Conservation (phyloP, 2,888 invertebrate species). For the Chrysotoxum bicinctum region DNA sequence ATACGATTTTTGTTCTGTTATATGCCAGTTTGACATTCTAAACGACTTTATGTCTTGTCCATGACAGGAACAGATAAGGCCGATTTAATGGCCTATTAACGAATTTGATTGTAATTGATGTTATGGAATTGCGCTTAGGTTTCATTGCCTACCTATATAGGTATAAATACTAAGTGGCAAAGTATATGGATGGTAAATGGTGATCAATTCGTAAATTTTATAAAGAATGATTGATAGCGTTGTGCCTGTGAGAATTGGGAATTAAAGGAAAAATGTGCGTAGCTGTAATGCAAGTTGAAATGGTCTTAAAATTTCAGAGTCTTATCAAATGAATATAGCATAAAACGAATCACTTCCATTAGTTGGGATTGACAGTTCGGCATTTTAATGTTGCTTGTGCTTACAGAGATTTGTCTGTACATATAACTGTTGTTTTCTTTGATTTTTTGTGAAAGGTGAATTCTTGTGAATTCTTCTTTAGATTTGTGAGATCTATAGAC, state of each 20-base stretch:
- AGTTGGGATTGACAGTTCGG: background rate
- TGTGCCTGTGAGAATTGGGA: background rate
- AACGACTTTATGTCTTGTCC: conserved; percentile 68
- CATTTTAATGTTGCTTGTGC: too few relatives aligned
- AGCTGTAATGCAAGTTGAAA: background rate
- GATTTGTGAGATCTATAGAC: too few relatives aligned
- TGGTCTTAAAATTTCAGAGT: background rate
- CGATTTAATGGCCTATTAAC: conserved; percentile 69
- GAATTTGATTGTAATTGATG: conserved; percentile 69
- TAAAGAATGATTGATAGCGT: conserved; percentile 7
- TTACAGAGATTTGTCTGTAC: too few relatives aligned
- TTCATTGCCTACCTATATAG: conserved; percentile 41
- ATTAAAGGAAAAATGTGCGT: background rate
- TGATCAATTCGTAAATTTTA: conserved; percentile 7
- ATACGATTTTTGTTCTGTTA: background rate
- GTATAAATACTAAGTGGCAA: background rate
- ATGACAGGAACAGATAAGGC: conserved; percentile 67
- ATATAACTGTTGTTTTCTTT: background rate
- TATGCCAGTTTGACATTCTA: conserved; percentile 36
- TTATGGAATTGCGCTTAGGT: conserved; percentile 47
- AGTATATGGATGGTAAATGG: background rate
- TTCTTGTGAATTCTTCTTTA: too few relatives aligned
- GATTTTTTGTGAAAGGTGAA: background rate
- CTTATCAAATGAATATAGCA: background rate
- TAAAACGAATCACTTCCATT: background rate